Evolutionary conservation across 2,888 invertebrate species (phyloP).

Genomic region (Andrena hattorfiana): DNA sequence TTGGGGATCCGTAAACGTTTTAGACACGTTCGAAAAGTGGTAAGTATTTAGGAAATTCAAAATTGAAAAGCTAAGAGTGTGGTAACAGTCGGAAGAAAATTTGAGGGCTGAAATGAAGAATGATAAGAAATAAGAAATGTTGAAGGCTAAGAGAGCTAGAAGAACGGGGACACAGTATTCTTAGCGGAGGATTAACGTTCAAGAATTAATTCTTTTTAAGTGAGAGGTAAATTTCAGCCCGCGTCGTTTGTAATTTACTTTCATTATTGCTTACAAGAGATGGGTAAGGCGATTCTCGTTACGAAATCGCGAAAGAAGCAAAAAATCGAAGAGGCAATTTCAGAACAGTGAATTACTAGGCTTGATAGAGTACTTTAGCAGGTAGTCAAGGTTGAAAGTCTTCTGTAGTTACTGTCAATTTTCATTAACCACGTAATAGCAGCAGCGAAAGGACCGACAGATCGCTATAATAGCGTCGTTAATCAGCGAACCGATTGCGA

Average conservation of each 20-base stretch:
- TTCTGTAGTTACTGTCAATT: slow-evolving; percentile 64
- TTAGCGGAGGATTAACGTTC: not conserved
- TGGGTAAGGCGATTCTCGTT: slow-evolving; percentile 6
- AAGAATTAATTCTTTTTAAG: not conserved
- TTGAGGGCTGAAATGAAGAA: too few species aligned
- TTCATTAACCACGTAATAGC: slow-evolving; percentile 56
- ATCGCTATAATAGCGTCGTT: slow-evolving; percentile 50
- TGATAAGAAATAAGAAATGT: too few species aligned
- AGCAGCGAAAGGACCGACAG: slow-evolving; percentile 20
- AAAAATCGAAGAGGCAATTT: slow-evolving; percentile 41
- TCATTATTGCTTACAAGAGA: not conserved
- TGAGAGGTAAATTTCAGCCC: not conserved
- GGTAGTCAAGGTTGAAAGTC: slow-evolving; percentile 48
- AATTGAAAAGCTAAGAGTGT: too few species aligned
- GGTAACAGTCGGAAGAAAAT: too few species aligned
- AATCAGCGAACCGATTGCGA: slow-evolving; percentile 25
- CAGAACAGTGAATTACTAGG: slow-evolving; percentile 25
- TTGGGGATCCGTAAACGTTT: not conserved
- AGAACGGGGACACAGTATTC: not conserved
- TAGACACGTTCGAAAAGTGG: too few species aligned
- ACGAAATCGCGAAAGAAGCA: slow-evolving; percentile 28
- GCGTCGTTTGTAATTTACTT: slow-evolving; percentile 3
- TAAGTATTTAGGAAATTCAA: too few species aligned
- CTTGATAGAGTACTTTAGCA: slow-evolving; percentile 38
- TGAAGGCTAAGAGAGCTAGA: too few species aligned